Evolutionary conservation across 2,113 vertebrate genomes (phyloP), one percentile per base, ranked within the genome.

Genomic region (Perca fluviatilis): DNA sequence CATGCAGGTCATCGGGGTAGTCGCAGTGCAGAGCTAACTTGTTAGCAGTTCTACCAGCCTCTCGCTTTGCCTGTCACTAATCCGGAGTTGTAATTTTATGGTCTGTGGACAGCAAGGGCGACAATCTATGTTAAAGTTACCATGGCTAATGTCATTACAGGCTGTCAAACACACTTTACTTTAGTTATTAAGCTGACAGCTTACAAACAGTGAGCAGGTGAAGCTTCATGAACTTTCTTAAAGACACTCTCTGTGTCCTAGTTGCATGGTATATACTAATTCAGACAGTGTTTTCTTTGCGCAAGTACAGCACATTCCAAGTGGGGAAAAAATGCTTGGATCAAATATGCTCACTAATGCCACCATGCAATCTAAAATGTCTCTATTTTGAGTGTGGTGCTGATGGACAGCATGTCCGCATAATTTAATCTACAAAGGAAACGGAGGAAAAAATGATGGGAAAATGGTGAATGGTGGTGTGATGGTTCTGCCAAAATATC

Each of bases 121-220:
- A 70, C 68, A 77, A 72, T 66, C 76, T 71, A 77, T 63, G 84
- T 71, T 87, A 70, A 88, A 84, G 82, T 89, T 86, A 50, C 74
- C 66, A 33, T 81, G 74, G 62, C 83, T 90, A 82, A 91, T 87
- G 84, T 82, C 82, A 86, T 93, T 89, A 79, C 68, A 80, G 54
- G 65, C 87, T 88, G 86, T 91, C 89, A 82, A n/a, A 86, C 53
- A 71, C 63, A 62, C 21, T 83, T 87, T 82, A 66, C 47, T 83
- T 58, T n/a, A 47, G 51, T 82, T 70, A 62, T 75, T 68, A 40
- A 51, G 75, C 81, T 62, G 82, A 73, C 79, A 66, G 85, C 47
- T 79, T 67, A 51, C 65, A 86, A 74, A 71, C 40, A 76, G 21
- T 57, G 53, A 83, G 66, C 76, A 82, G 82, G 77, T 84, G n/a